Conservation (phyloP, 2,888 invertebrate species). For the Eurytoma californica region DNA sequence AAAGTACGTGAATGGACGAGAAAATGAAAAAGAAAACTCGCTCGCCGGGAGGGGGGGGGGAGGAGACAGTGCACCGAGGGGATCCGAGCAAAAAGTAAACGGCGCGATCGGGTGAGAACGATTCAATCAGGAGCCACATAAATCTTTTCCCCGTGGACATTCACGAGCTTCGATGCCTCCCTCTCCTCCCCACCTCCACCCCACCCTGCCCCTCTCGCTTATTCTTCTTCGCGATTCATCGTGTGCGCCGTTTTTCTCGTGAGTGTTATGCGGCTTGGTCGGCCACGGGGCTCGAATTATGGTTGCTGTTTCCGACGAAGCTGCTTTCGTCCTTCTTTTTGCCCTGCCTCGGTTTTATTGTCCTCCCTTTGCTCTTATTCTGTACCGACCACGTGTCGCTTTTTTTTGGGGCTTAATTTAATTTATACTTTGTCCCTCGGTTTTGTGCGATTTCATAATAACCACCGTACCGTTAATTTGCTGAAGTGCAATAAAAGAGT, state of each 20-base stretch:
- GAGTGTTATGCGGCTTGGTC: not conserved
- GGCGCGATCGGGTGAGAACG: conserved; percentile 75
- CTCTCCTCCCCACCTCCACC: not conserved
- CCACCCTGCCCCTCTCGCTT: conserved; percentile 55
- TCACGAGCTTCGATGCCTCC: conserved; percentile 27
- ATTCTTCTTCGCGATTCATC: conserved; percentile 57
- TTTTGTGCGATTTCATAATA: conserved; percentile 40
- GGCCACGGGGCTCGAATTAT: conserved; percentile 39
- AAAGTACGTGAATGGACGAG: conserved; percentile 1
- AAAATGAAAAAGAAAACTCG: not conserved
- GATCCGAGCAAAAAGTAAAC: conserved; percentile 71
- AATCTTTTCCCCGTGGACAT: conserved; percentile 74
- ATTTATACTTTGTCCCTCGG: conserved; percentile 48
- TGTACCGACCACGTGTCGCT: conserved; percentile 34
- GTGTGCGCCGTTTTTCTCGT: conserved; percentile 42
- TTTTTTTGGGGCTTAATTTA: conserved; percentile 52
- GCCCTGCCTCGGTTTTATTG: conserved; percentile 29
- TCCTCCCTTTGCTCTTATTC: conserved; percentile 51
- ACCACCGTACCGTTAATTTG: not conserved
- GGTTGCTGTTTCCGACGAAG: conserved; percentile 39
- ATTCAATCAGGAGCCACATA: conserved; percentile 76
- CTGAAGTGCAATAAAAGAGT: too few relatives aligned
- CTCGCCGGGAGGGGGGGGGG: too few relatives aligned
- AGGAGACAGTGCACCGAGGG: too few relatives aligned
- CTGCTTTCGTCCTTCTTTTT: conserved; percentile 48